A percentile compares a stretch with the other conserved stretches of the same genome.
Evolutionary conservation across 1,140 invertebrate genomes (phyloP).

Genomic region (Euglossa dilemma): DNA sequence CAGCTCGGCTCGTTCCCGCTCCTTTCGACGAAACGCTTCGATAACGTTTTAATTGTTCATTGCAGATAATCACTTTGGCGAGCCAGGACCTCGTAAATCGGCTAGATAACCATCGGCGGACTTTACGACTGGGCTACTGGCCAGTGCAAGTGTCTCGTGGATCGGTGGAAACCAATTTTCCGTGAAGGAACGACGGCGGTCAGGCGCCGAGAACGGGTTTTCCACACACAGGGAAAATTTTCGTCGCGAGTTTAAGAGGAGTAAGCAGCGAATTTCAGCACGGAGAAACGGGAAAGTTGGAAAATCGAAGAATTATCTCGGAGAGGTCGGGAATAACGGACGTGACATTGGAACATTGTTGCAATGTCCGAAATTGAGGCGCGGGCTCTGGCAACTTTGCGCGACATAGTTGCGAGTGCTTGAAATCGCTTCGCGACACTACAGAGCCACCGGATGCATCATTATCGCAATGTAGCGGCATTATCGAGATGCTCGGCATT

Average conservation of each 20-base stretch:
- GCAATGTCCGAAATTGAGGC: background rate
- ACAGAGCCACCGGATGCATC: background rate
- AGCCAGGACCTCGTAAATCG: background rate
- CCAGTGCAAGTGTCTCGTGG: background rate
- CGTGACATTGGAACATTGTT: background rate
- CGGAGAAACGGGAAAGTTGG: no score
- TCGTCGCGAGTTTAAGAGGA: no score
- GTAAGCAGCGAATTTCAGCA: no score
- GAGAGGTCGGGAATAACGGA: background rate
- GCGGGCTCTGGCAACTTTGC: background rate
- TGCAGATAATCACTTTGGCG: background rate
- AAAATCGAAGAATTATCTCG: no score
- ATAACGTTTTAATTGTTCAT: constrained; percentile 24
- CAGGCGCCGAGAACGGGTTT: background rate
- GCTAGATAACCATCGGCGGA: background rate
- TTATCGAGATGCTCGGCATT: no score
- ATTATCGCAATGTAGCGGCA: background rate
- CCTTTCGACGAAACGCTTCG: constrained; percentile 19
- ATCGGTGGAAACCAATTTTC: no score
- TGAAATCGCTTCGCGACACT: background rate
- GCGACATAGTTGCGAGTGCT: background rate
- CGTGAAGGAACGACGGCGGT: background rate
- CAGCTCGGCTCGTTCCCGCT: background rate
- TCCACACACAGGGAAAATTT: background rate
- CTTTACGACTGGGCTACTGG: background rate